phyloP scores from a whole-genome alignment of 2,113 vertebrate species.

The Rhinoderma darwinii region DNA sequence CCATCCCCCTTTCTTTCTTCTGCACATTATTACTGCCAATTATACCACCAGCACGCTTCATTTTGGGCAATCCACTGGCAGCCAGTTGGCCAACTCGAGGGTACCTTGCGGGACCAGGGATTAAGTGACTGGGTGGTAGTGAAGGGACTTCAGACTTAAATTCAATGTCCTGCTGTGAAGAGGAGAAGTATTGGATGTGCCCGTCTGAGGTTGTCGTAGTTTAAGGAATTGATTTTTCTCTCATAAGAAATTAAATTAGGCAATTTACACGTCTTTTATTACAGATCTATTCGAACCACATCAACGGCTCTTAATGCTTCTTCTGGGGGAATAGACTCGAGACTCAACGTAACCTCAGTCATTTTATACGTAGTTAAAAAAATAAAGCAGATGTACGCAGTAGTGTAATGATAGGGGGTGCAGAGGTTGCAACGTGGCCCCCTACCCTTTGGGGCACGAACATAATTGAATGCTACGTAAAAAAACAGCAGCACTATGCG shows the following conservation, averaged over 20 bases:
- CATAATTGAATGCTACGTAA: too few species aligned
- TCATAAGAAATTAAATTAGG: background rate
- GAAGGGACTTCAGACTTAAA: background rate
- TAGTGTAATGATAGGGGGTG: too few species aligned
- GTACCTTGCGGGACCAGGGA: background rate
- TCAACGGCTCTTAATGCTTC: background rate
- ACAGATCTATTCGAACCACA: background rate
- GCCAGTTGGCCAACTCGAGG: background rate
- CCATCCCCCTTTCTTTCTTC: background rate
- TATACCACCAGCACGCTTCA: background rate
- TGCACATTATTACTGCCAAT: background rate
- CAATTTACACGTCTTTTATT: background rate
- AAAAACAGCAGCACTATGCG: background rate
- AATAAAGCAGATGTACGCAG: too few species aligned
- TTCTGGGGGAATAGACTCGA: background rate
- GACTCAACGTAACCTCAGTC: background rate
- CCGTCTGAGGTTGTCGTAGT: background rate
- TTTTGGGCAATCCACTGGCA: background rate
- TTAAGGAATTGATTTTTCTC: conserved; percentile 18
- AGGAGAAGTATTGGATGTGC: background rate
- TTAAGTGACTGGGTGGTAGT: background rate
- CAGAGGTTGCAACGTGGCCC: too few species aligned
- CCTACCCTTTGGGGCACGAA: too few species aligned
- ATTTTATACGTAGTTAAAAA: too few species aligned
- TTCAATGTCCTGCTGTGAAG: conserved; percentile 3